A percentile compares a stretch with the other conserved stretches of the same genome.
Evolutionary conservation across 37 sponge, comb jelly and placozoan genomes (phyloP).

Genomic region (Cladorhizidae sp.): DNA sequence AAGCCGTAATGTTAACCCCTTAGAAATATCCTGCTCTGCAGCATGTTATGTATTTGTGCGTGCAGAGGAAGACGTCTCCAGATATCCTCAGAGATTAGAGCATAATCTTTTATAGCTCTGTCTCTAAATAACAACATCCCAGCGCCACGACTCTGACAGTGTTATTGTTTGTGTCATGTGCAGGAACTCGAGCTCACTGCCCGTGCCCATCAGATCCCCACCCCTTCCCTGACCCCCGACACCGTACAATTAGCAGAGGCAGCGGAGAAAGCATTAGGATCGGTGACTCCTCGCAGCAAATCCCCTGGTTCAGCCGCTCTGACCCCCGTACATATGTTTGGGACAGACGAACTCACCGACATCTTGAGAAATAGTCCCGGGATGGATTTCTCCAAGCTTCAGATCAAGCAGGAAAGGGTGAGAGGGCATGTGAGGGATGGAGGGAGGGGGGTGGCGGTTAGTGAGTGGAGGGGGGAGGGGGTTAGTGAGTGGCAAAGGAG

Average conservation of each 20-base stretch:
- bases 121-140: too few species aligned
- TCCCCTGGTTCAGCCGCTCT: slow-evolving; percentile 30
- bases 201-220: slow-evolving; percentile 78
- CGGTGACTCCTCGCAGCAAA: slow-evolving; percentile 42
- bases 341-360: slow-evolving; percentile 40
- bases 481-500: neutral
- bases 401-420: slow-evolving; percentile 64
- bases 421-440: slow-evolving; percentile 3
- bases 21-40: neutral
- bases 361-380: slow-evolving; percentile 56
- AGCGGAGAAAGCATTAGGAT: slow-evolving; percentile 66
- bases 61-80: too few species aligned
- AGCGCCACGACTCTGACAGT: neutral
- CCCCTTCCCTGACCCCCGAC: slow-evolving; percentile 80
- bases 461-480: slow-evolving; percentile 8
- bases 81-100: too few species aligned
- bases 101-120: too few species aligned
- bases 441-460: neutral
- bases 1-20: neutral
- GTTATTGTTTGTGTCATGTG: neutral
- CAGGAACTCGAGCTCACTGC: slow-evolving; percentile 87
- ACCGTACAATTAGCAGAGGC: slow-evolving; percentile 77
- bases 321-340: slow-evolving; percentile 33
- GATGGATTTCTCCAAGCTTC: slow-evolving; percentile 66
- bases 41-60: too few species aligned